Conservation (phyloP, 2,113 vertebrate species). For the Numida meleagris region DNA sequence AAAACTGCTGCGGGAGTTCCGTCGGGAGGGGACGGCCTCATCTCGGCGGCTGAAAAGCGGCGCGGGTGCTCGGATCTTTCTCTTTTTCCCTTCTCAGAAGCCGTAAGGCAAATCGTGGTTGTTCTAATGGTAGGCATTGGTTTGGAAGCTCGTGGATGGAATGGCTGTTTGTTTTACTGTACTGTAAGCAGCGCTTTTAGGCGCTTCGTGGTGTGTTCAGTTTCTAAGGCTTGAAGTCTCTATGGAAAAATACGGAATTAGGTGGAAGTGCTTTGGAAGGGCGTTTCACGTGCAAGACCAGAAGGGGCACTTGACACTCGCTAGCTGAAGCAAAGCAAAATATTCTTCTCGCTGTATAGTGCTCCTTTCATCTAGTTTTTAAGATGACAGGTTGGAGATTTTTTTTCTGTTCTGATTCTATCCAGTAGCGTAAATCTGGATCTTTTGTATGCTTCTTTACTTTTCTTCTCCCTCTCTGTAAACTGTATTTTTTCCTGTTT, state of each 20-base stretch:
- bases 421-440: not conserved
- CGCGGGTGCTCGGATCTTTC: rapidly evolving
- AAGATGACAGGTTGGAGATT: not conserved
- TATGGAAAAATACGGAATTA: not conserved
- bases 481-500: not conserved
- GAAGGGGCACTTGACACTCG: not conserved
- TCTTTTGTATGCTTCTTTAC: rapidly evolving
- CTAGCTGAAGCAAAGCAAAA: not conserved
- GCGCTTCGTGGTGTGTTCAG: not conserved
- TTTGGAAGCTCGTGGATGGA: not conserved
- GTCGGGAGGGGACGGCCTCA: rapidly evolving
- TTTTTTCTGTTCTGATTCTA: rapidly evolving
- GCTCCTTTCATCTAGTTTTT: rapidly evolving
- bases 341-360: rapidly evolving
- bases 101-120: rapidly evolving
- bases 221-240: not conserved
- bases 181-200: not conserved
- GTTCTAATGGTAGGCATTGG: not conserved
- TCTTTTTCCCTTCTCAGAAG: rapidly evolving
- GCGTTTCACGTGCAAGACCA: rapidly evolving
- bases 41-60: rapidly evolving
- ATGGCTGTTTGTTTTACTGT: not conserved
- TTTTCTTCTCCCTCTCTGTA: not conserved
- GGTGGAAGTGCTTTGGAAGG: not conserved
- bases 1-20: rapidly evolving